Conservation (phyloP, 1,140 invertebrate species). For the Drosophila dunni region DNA sequence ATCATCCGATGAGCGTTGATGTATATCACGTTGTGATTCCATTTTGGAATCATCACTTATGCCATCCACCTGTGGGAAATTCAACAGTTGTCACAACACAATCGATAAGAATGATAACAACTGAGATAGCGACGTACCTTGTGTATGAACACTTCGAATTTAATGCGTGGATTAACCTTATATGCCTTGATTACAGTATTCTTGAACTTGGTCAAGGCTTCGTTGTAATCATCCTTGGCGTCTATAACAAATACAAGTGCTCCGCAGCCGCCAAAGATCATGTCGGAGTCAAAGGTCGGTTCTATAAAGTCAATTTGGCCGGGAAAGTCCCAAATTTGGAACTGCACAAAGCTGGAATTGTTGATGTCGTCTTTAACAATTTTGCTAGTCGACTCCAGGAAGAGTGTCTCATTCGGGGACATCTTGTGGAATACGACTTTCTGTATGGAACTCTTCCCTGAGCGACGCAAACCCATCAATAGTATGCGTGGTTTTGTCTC, state of each 20-base stretch:
- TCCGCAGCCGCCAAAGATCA: constrained; percentile 97
- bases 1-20: constrained; percentile 98
- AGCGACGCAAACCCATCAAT: constrained; percentile 97
- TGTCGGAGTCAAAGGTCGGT: constrained; percentile 97
- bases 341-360: constrained; percentile 99
- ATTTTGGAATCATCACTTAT: constrained; percentile 99
- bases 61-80: constrained; percentile 91
- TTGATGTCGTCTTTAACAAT: constrained; percentile 99
- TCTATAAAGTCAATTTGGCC: constrained; percentile 99
- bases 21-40: constrained; percentile 99
- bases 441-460: constrained; percentile 99
- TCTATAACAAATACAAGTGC: constrained; percentile 99
- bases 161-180: constrained; percentile 97
- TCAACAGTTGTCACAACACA: constrained; percentile 25
- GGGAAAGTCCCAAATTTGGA: constrained; percentile 99
- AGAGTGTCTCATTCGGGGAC: constrained; percentile 99
- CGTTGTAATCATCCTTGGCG: constrained; percentile 99
- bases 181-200: constrained; percentile 97
- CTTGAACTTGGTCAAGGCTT: constrained; percentile 96
- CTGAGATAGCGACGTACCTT: constrained; percentile 86
- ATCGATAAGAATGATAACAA: constrained; percentile 25
- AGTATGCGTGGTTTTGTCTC: constrained; percentile 94
- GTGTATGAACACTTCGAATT: constrained; percentile 99
- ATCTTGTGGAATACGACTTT: constrained; percentile 99
- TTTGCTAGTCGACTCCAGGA: constrained; percentile 99